These are phyloP conservation scores for Acromyrmex charruanus DNA, from an alignment of 1,140 invertebrate genomes.

Conservation along the genomic window DNA sequence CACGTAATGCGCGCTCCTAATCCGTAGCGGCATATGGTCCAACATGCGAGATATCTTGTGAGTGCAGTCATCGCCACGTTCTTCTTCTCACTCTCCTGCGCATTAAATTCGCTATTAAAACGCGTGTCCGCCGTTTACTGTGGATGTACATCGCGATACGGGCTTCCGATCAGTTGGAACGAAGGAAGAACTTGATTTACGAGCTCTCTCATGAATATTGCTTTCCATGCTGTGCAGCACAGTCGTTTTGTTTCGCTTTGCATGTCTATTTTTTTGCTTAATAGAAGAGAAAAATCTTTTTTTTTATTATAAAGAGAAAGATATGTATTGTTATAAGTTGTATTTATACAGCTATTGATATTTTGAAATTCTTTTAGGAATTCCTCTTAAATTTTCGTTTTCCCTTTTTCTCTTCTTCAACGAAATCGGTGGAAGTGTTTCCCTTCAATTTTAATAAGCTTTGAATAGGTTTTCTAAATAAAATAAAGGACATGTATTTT, in stretches of 20 bases:
- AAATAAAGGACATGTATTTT: no score
- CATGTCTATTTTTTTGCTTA: neutral
- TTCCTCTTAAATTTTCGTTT: neutral
- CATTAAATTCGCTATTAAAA: conserved; percentile 59
- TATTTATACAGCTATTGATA: no score
- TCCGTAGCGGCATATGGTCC: conserved; percentile 74
- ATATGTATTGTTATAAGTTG: neutral
- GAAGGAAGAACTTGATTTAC: conserved; percentile 55
- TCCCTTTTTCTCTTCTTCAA: neutral
- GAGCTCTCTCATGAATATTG: conserved; percentile 49
- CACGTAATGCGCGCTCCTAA: conserved; percentile 71
- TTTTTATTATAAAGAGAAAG: neutral
- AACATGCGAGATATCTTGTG: conserved; percentile 61
- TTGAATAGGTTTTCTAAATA: no score
- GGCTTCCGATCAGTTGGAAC: conserved; percentile 49
- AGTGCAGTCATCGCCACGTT: conserved; percentile 20
- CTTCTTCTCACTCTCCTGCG: conserved; percentile 40
- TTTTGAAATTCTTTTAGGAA: neutral
- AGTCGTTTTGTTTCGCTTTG: conserved; percentile 15
- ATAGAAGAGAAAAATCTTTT: neutral
- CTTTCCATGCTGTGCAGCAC: conserved; percentile 12
- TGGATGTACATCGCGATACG: conserved; percentile 30
- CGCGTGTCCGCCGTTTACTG: conserved; percentile 46
- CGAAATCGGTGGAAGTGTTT: no score
- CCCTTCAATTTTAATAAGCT: no score